Conservation (phyloP, 53 echinoderm and acorn worm genomes). For the Mesocentrotus franciscanus region DNA sequence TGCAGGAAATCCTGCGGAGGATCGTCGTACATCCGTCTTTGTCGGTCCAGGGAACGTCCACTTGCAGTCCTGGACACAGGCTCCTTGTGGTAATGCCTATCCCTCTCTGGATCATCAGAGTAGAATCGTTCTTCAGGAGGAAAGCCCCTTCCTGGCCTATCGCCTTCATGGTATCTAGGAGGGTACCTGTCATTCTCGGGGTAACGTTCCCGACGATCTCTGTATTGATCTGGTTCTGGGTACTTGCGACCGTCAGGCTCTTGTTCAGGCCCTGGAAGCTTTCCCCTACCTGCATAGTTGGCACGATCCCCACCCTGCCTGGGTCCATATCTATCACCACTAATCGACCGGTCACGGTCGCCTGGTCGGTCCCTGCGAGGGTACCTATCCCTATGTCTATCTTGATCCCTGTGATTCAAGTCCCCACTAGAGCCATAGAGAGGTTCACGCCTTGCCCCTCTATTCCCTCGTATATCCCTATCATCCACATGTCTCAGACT, state of each 20-base stretch:
- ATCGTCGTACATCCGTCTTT: conserved; percentile 89
- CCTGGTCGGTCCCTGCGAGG: conserved; percentile 71
- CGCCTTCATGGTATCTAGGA: conserved; percentile 70
- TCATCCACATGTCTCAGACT: conserved; percentile 60
- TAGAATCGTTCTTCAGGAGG: conserved; percentile 72
- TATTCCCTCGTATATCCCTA: conserved; percentile 62
- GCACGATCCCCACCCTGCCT: conserved; percentile 68
- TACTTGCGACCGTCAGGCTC: conserved; percentile 78
- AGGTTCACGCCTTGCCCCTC: conserved; percentile 70
- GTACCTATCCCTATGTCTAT: conserved; percentile 76
- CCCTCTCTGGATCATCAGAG: conserved; percentile 74
- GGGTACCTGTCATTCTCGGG: conserved; percentile 71
- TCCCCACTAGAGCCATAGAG: conserved; percentile 75
- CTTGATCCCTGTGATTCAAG: conserved; percentile 79
- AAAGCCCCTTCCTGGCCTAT: conserved; percentile 60
- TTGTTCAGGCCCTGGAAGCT: conserved; percentile 72
- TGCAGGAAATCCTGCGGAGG: conserved; percentile 73
- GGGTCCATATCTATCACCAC: conserved; percentile 75
- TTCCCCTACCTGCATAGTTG: conserved; percentile 82
- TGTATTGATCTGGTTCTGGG: conserved; percentile 74
- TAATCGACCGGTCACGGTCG: conserved; percentile 73
- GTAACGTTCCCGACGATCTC: conserved; percentile 83
- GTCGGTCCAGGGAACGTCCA: conserved; percentile 91
- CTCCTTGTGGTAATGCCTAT: conserved; percentile 85
- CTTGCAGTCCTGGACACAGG: conserved; percentile 89